phyloP scores from a whole-genome alignment of 37 sponge, comb jelly and placozoan species.

The Halichondria panicea region DNA sequence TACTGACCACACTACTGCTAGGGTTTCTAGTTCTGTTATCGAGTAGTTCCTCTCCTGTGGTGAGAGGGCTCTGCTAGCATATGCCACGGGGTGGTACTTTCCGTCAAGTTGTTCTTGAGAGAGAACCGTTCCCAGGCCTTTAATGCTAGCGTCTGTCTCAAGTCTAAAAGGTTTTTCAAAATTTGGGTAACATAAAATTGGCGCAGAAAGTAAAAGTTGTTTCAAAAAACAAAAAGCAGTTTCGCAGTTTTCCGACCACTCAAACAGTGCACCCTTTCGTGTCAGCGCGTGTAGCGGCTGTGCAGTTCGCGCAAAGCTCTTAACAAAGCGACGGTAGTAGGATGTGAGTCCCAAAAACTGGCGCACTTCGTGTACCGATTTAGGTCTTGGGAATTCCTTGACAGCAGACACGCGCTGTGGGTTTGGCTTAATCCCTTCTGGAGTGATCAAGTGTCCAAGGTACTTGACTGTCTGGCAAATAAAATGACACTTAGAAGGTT shows the following conservation, averaged over 20 bases:
- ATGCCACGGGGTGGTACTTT: constrained; percentile 50
- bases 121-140: constrained; percentile 55
- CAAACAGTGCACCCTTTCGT: constrained; percentile 3
- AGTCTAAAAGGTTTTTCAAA: constrained; percentile 15
- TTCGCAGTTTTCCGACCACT: constrained; percentile 16
- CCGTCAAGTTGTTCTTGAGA: constrained; percentile 33
- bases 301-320: constrained; percentile 16
- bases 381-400: constrained; percentile 18
- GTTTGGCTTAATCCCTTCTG: constrained; percentile 23
- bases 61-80: constrained; percentile 53
- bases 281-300: constrained; percentile 13
- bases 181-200: constrained; percentile 35
- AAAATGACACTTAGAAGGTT: constrained; percentile 40
- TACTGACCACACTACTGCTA: constrained; percentile 68
- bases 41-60: constrained; percentile 47
- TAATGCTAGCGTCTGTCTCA: constrained; percentile 53
- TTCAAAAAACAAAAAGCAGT: no score
- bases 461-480: constrained; percentile 41
- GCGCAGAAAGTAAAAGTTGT: constrained; percentile 19
- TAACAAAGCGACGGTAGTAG: constrained; percentile 20
- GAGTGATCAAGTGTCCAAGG: constrained; percentile 48
- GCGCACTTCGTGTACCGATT: constrained; percentile 4
- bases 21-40: constrained; percentile 69
- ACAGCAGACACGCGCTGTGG: constrained; percentile 17
- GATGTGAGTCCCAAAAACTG: constrained; percentile 53